Evolutionary conservation across 2,797 vertebrate genomes (phyloP), one percentile per base, ranked within the genome.

Genomic region (Setipinna tenuifilis): DNA sequence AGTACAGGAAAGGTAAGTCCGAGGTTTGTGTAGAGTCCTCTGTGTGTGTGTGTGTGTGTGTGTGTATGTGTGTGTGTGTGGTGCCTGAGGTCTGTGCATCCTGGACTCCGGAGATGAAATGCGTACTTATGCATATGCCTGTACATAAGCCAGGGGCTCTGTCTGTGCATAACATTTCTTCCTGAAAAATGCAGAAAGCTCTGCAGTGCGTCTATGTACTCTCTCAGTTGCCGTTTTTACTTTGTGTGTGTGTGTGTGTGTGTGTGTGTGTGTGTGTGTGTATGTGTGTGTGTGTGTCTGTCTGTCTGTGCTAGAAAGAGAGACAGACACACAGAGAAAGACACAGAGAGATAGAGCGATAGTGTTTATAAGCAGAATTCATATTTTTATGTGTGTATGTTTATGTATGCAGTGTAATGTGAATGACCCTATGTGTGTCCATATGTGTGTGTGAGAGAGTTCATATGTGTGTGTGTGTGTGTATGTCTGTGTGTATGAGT

Each of bases 1-100:
- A 68, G 62, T 2, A 28, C 1, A 11, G 23, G 62, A 23, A 12
- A 11, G 81, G 31, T 88, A 46, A 16, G 82, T 41, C 35, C 5
- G 41, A 28, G 19, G 41, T 35, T 85, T 82, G 71, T 82, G 84
- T 54, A 82, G 7, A 59, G 84, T 46, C 28, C 81, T 83, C 88
- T 83, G 86, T 84, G 71, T 83, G 61, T 84, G 83, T 88, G 35
- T 41, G 35, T 2, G 35, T 28, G 84, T 85, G 84, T 87, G 87
- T 83, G 31, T 48, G n/a, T 83, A 50, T 57, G 82, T 82, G 48
- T 25, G 46, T 57, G 61, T 71, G 59, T 82, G 81, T 84, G 17
- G 11, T 81, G 78, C 9, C 7, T 46, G 78, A 35, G 11, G 17
- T 82, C 12, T 57, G 7, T 59, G 59, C 23, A 48, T 21, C 3